Conservation (phyloP, 2,888 invertebrate species). For the Dusona sp. region DNA sequence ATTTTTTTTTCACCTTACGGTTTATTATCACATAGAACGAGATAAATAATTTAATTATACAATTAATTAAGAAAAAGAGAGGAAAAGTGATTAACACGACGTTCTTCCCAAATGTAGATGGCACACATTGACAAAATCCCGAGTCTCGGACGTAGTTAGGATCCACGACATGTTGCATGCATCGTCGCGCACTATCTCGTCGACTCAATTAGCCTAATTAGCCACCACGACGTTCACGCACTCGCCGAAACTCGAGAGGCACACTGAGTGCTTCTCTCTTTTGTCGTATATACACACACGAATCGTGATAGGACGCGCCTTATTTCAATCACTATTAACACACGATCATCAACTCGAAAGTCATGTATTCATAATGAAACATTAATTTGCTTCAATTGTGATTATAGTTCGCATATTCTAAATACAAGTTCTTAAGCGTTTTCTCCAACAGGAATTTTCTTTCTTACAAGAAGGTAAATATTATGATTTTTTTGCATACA, state of each 20-base stretch:
- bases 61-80: neutral
- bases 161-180: conserved; percentile 21
- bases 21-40: conserved; percentile 37
- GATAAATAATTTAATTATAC: conserved; percentile 55
- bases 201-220: conserved; percentile 77
- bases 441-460: too few relatives aligned
- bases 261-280: neutral
- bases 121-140: conserved; percentile 6
- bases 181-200: conserved; percentile 60
- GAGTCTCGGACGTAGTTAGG: neutral
- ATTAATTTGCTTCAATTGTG: too few relatives aligned
- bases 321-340: neutral
- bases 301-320: conserved; percentile 21
- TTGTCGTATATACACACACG: neutral
- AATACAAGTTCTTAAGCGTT: too few relatives aligned
- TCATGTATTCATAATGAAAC: neutral
- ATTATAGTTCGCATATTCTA: too few relatives aligned
- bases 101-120: conserved; percentile 26
- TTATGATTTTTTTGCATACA: neutral
- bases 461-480: too few relatives aligned
- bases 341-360: neutral
- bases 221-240: conserved; percentile 64
- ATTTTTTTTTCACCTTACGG: conserved; percentile 31
- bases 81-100: conserved; percentile 19
- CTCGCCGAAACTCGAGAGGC: conserved; percentile 61